phyloP scores from a whole-genome alignment of 2,113 vertebrate species.

The Elachura formosa region DNA sequence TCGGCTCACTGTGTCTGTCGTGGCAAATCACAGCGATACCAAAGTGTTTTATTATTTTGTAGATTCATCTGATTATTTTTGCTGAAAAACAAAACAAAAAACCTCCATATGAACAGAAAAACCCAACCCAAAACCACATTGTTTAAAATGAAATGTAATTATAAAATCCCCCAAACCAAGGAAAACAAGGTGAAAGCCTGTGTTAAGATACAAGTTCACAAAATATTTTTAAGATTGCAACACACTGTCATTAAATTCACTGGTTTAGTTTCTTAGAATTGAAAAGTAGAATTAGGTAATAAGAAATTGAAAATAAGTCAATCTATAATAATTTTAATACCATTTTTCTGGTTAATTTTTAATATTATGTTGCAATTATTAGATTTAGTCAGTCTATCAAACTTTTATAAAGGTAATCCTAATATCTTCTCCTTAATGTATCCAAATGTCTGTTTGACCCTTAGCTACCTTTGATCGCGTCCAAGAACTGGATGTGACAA shows the following conservation, averaged over 20 bases:
- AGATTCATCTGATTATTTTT: neutral
- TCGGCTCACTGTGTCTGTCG: too few species aligned
- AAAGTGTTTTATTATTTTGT: neutral
- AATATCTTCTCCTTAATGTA: neutral
- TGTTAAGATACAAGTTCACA: neutral
- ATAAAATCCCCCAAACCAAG: accelerated
- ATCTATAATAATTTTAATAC: neutral
- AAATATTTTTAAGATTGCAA: neutral
- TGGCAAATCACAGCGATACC: too few species aligned
- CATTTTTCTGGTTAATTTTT: neutral
- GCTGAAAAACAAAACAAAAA: neutral
- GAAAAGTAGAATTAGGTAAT: neutral
- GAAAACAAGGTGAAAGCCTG: neutral
- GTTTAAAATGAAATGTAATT: neutral
- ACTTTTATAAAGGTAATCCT: neutral
- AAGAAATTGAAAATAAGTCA: neutral
- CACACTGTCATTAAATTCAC: neutral
- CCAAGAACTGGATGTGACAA: too few species aligned
- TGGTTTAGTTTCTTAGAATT: neutral
- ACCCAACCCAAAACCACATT: accelerated
- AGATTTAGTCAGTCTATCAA: neutral
- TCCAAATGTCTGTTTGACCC: neutral
- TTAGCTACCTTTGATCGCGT: neutral
- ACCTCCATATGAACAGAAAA: neutral
- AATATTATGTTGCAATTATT: neutral